phyloP scores from a whole-genome alignment of 2,888 invertebrate genomes.

The Apamea anceps region DNA sequence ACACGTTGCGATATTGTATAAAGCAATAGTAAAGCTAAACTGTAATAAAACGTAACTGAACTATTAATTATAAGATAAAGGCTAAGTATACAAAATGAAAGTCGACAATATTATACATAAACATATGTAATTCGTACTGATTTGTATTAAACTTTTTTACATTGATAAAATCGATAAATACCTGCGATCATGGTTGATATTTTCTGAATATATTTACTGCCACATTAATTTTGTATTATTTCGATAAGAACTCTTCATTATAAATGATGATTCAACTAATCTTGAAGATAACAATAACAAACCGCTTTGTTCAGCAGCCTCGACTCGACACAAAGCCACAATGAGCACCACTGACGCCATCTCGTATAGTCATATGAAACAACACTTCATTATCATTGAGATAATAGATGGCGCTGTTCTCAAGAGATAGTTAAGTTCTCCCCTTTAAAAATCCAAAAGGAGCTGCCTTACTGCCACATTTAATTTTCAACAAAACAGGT shows the following conservation, averaged over 20 bases:
- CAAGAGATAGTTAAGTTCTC: no score
- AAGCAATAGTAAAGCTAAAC: conserved; percentile 83
- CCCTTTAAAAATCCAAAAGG: neutral
- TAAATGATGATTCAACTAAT: conserved; percentile 63
- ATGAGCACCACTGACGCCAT: conserved; percentile 61
- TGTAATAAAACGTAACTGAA: conserved; percentile 72
- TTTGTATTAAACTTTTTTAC: conserved; percentile 84
- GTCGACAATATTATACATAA: conserved; percentile 78
- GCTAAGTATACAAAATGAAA: conserved; percentile 84
- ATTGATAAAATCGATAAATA: conserved; percentile 83
- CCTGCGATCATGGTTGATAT: conserved; percentile 85
- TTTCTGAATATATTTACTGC: conserved; percentile 90
- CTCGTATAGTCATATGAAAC: conserved; percentile 33
- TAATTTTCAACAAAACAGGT: neutral
- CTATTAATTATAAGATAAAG: conserved; percentile 84
- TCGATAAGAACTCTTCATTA: conserved; percentile 66
- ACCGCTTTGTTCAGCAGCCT: conserved; percentile 59
- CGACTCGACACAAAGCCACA: conserved; percentile 37
- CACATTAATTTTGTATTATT: conserved; percentile 81
- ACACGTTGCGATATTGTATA: conserved; percentile 89
- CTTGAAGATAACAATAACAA: conserved; percentile 64
- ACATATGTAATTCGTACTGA: conserved; percentile 83
- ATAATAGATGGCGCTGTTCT: conserved; percentile 55
- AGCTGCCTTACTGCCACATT: neutral
- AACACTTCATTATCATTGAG: neutral